Evolutionary conservation across 2,888 invertebrate genomes (phyloP).

Genomic region (Oscheius sp.): DNA sequence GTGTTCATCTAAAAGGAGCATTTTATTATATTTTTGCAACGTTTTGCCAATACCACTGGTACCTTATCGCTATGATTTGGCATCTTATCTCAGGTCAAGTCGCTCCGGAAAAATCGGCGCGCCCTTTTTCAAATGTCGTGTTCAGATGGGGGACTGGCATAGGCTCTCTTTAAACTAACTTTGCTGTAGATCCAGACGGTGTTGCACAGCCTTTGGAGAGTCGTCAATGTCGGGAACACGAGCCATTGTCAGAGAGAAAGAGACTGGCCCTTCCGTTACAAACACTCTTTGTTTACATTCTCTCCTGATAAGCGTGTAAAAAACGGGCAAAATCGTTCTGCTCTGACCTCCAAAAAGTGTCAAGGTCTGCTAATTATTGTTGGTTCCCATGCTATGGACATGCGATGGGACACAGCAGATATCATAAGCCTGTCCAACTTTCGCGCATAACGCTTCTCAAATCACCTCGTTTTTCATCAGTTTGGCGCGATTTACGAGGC

Average conservation of each 20-base stretch:
- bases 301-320: neutral
- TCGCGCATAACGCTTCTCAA: conserved; percentile 19
- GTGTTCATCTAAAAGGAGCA: no score
- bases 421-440: neutral
- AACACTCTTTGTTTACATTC: neutral
- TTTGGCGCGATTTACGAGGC: conserved; percentile 14
- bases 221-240: neutral
- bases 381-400: conserved; percentile 1
- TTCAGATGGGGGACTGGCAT: no score
- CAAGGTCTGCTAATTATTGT: conserved; percentile 29
- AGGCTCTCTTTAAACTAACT: no score
- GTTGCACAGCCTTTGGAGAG: no score
- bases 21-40: no score
- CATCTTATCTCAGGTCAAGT: no score
- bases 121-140: no score
- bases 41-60: no score
- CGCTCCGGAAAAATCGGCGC: no score
- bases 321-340: neutral
- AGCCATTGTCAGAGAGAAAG: neutral
- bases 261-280: neutral
- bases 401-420: neutral
- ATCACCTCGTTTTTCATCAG: conserved; percentile 1
- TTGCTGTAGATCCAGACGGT: no score
- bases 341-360: conserved; percentile 16
- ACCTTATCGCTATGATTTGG: no score